Evolutionary conservation across 1,140 invertebrate species (phyloP).

Genomic region (Philotrypesis tridentata): DNA sequence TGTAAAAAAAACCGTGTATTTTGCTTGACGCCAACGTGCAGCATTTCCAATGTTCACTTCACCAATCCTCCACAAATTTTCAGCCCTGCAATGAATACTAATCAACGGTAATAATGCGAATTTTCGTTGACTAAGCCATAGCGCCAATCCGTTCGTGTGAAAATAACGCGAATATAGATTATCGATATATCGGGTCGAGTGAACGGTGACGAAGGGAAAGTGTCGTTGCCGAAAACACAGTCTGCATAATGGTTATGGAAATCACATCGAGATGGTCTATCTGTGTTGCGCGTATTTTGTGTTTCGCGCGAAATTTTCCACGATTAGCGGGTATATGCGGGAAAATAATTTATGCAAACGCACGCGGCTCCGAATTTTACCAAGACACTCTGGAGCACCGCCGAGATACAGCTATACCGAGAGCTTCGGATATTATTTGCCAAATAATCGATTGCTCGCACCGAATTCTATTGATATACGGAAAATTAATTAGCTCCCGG

Average conservation of each 20-base stretch:
- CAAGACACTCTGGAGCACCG: no score
- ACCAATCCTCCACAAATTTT: no score
- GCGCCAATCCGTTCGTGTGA: background rate
- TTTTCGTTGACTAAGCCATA: background rate
- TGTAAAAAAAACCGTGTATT: no score
- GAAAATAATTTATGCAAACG: conserved; percentile 25
- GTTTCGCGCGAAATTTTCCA: no score
- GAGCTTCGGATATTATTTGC: no score
- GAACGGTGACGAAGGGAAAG: conserved; percentile 51
- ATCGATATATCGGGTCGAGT: conserved; percentile 35
- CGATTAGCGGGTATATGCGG: background rate
- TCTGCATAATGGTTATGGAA: conserved; percentile 15
- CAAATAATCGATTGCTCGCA: no score
- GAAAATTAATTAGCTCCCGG: no score
- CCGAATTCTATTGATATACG: no score
- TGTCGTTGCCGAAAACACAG: conserved; percentile 4
- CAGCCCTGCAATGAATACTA: background rate
- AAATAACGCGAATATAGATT: conserved; percentile 50
- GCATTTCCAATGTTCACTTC: no score
- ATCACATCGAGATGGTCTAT: background rate
- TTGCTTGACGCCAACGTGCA: no score
- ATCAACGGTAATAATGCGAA: background rate
- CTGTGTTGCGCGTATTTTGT: no score
- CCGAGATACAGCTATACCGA: no score
- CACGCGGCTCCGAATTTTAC: background rate